Evolutionary conservation across 2,888 invertebrate genomes (phyloP), one percentile per base, ranked within the genome.

Genomic region (Cyclophora albipunctata): DNA sequence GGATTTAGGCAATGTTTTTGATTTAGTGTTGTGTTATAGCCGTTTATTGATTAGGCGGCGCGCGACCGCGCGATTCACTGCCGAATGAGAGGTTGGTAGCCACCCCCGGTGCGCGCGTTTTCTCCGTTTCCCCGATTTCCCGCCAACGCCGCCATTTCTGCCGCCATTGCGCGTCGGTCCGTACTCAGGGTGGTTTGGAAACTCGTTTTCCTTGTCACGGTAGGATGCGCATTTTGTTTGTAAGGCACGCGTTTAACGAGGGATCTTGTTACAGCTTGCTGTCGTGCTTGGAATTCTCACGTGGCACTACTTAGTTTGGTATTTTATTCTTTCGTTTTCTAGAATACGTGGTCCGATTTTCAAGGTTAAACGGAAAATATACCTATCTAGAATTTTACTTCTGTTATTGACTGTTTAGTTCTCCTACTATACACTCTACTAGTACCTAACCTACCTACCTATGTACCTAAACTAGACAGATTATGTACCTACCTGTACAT

Each of bases 21-120:
- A 44, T 52, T 58, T 57, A 51, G 57, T 37, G 1, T 62, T 58
- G 60, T 65, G 65, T 69, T 62, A 63, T 69, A 71, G 68, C 66
- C 59, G 63, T 57, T 66, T 84, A 85, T 85, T 71, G 84, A 85
- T 85, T 81, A 71, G 64, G 80, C 81, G 83, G 78, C 84, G 83
- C 83, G 75, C 81, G 73, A 77, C 78, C 79, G 80, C 81, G 78
- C 81, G 76, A 57, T 75, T 73, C 64, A 58, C 58, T 67, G 74
- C 81, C 69, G 82, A 85, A 78, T 84, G 86, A 82, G 66, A 71
- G 72, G 67, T 61, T 58, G 53, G 51, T 58, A 62, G 64, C 66
- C 67, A 67, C 66, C 66, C 67, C 64, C 57, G 55, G 63, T 84
- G 86, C 84, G 86, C 87, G 77, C 79, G 83, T 85, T 87, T 87